Conservation (phyloP, 2,797 vertebrate species). For the Apogon hyalosoma region DNA sequence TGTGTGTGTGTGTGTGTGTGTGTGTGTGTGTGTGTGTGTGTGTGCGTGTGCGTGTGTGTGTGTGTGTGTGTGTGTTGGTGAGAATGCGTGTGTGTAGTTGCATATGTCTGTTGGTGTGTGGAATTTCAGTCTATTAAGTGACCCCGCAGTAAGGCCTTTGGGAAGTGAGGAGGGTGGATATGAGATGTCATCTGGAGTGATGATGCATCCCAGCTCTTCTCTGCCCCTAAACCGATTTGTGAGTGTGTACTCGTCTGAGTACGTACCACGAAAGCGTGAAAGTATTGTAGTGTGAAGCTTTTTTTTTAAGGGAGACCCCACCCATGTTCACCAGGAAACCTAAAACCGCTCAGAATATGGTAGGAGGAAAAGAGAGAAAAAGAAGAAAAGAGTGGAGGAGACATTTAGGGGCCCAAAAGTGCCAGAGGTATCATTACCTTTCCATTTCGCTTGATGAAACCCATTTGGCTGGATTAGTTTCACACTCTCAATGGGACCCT, state of each 20-base stretch:
- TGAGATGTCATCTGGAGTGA: slow-evolving; percentile 66
- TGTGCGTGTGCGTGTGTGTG: slow-evolving; percentile 7
- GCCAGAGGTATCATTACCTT: slow-evolving; percentile 72
- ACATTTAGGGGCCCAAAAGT: slow-evolving; percentile 53
- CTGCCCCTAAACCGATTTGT: slow-evolving; percentile 14
- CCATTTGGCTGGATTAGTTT: slow-evolving; percentile 77
- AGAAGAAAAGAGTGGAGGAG: slow-evolving; percentile 48
- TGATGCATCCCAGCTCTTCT: slow-evolving; percentile 50
- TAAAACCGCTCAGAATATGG: slow-evolving; percentile 46
- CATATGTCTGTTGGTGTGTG: slow-evolving; percentile 24
- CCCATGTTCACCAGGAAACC: slow-evolving; percentile 52
- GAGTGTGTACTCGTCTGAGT: background rate
- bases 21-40: slow-evolving; percentile 3
- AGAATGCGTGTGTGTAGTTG: background rate
- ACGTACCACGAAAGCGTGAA: slow-evolving; percentile 4
- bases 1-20: slow-evolving; percentile 25
- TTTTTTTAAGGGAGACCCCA: slow-evolving; percentile 32
- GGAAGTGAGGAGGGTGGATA: slow-evolving; percentile 49
- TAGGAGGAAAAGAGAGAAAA: slow-evolving; percentile 28
- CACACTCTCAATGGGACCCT: slow-evolving; percentile 64
- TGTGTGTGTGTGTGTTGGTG: slow-evolving; percentile 11
- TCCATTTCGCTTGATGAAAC: slow-evolving; percentile 76
- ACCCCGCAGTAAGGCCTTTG: slow-evolving; percentile 61
- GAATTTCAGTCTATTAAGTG: slow-evolving; percentile 60
- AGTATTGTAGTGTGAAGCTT: slow-evolving; percentile 13